These are phyloP conservation scores for Cremastinae sp. DNA, from an alignment of 2,888 invertebrate genomes.

Conservation along the genomic window DNA sequence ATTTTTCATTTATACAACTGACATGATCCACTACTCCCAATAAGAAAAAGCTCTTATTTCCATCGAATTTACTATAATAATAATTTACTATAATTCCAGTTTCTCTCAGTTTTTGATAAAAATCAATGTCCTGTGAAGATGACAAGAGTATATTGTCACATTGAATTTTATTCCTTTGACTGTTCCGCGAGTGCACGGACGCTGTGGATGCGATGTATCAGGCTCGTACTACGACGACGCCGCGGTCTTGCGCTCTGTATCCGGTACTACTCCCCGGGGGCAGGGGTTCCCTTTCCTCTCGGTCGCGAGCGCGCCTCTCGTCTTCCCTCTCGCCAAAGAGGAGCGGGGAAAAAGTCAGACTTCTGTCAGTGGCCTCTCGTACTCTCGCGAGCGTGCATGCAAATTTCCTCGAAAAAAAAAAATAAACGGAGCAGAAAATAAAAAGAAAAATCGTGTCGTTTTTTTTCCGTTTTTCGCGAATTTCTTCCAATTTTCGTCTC, in stretches of 20 bases:
- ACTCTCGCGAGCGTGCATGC: conserved; percentile 67
- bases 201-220: conserved; percentile 33
- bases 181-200: conserved; percentile 16
- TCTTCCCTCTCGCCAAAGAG: conserved; percentile 41
- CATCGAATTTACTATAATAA: too few species aligned
- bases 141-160: conserved; percentile 4
- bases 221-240: conserved; percentile 57
- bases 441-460: neutral
- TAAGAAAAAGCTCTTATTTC: too few species aligned
- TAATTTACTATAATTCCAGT: too few species aligned
- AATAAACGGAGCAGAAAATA: neutral
- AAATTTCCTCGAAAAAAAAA: conserved; percentile 15
- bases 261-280: conserved; percentile 40
- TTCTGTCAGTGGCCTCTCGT: conserved; percentile 76
- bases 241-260: conserved; percentile 59
- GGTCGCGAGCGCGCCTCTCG: conserved; percentile 38
- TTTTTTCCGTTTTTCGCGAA: too few species aligned
- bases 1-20: too few species aligned
- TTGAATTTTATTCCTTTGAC: conserved; percentile 29
- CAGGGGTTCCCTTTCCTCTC: conserved; percentile 35
- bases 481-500: too few species aligned
- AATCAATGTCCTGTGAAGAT: conserved; percentile 25
- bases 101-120: too few species aligned
- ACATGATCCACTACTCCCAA: too few species aligned
- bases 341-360: conserved; percentile 65